Evolutionary conservation across 2,797 vertebrate species (phyloP).

Genomic region (Labeo calbasu): DNA sequence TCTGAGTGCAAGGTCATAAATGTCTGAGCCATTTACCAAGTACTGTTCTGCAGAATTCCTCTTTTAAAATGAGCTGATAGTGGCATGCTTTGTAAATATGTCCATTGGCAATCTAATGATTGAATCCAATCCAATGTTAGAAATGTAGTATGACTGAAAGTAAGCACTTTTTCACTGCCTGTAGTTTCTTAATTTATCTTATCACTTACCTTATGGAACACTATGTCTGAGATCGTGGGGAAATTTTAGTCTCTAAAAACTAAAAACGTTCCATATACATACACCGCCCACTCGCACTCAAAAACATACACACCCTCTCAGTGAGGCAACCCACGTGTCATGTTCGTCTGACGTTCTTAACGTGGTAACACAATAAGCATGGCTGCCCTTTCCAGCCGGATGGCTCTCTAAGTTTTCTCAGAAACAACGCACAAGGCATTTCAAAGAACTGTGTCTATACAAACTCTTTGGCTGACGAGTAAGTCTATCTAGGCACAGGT

Average conservation of each 20-base stretch:
- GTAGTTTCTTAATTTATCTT: background rate
- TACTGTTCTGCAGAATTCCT: background rate
- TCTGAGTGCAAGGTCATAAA: conserved; percentile 18
- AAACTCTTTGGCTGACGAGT: background rate
- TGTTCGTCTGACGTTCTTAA: conserved; percentile 23
- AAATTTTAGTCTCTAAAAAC: conserved; percentile 16
- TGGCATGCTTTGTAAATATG: background rate
- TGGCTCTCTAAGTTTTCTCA: conserved; percentile 49
- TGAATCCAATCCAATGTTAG: too few species aligned
- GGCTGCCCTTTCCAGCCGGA: conserved; percentile 20
- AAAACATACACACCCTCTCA: conserved; percentile 25
- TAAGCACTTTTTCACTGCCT: background rate
- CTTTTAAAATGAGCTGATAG: background rate
- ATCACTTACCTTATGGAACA: background rate
- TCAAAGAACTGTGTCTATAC: conserved; percentile 11
- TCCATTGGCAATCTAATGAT: background rate
- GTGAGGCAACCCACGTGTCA: conserved; percentile 31
- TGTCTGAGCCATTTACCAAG: background rate
- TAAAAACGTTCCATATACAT: conserved; percentile 20
- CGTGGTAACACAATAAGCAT: conserved; percentile 46
- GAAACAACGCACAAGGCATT: conserved; percentile 28
- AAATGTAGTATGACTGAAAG: background rate
- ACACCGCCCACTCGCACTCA: background rate
- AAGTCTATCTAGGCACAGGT: background rate
- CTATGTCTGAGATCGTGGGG: background rate